Evolutionary conservation across 2,113 vertebrate species (phyloP), one percentile per base, ranked within the genome.

Genomic region (Clarias magur): DNA sequence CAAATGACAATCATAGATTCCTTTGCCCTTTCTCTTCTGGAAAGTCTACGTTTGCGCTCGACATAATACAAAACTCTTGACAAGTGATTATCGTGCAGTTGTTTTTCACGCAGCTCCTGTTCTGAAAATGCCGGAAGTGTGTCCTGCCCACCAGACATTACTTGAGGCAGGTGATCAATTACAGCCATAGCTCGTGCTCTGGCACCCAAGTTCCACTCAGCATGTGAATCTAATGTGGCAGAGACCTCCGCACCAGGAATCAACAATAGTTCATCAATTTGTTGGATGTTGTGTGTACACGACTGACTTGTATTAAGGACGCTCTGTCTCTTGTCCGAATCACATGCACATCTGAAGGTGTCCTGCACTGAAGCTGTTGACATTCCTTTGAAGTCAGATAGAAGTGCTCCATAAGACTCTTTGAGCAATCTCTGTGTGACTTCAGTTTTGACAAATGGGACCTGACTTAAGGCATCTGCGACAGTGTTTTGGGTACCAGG

Each of bases 31-130:
- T 83, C 82, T 56, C 82, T 83, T 17, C 68, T 70, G 15, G 27
- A 70, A 70, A 42, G 78, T 56, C 65, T 84, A 70, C 53, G 8
- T 54, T 34, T 16, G 7, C 15, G 19, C 16, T 83, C 62, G 1
- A 83, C 82, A 83, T 72, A 84, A 72, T 56, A 70, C n/a, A 70
- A 54, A 34, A 83, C 48, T 70, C 53, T 83, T 34, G 65, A 56
- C 53, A 84, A 25, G 62, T 63, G 62, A 5, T 25, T 63, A 63
- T 25, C 23, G 0, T 25, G 2, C 8, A 9, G 19, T 11, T 70
- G 65, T 83, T 54, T 54, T 56, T 72, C 82, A 68, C 17, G 65
- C 48, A 72, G 48, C 48, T 72, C 82, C n/a, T 70, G 25, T 70
- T 84, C 67, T 13, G 27, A 25, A 84, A 72, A 70, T 27, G 63